Conservation (phyloP, 1,140 invertebrate species). For the Anoplophora glabripennis region DNA sequence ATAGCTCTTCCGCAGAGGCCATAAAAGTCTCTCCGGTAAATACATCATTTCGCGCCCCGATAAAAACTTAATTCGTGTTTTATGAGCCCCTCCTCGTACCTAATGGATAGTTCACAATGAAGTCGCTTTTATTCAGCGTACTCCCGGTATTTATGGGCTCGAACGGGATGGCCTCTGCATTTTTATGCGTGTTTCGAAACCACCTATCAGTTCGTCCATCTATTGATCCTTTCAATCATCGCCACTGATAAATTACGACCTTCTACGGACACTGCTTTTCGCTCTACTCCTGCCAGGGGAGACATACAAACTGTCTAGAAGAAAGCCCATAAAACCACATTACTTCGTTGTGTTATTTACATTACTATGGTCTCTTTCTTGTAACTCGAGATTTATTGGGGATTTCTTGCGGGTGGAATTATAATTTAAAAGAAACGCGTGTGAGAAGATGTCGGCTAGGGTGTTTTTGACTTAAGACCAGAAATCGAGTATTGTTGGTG, state of each 20-base stretch:
- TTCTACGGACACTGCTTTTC: constrained; percentile 13
- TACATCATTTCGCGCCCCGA: constrained; percentile 23
- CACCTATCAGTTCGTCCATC: constrained; percentile 24
- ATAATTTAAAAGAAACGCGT: too few species aligned
- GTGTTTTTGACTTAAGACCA: too few species aligned
- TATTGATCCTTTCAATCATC: constrained; percentile 16
- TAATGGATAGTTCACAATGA: constrained; percentile 26
- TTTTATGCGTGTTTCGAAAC: constrained; percentile 20
- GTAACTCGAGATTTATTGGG: too few species aligned
- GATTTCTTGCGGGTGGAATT: too few species aligned
- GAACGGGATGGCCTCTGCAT: constrained; percentile 21
- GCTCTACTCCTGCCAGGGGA: too few species aligned
- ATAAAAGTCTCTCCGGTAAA: constrained; percentile 5
- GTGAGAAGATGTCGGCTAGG: too few species aligned
- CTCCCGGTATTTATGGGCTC: constrained; percentile 19
- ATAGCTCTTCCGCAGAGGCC: neutral
- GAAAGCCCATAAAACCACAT: too few species aligned
- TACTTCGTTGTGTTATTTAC: too few species aligned
- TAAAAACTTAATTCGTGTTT: constrained; percentile 33
- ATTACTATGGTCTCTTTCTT: too few species aligned
- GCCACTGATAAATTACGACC: constrained; percentile 22
- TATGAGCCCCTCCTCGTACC: constrained; percentile 26
- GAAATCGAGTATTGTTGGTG: too few species aligned
- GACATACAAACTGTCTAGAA: too few species aligned
- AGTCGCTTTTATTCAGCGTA: constrained; percentile 20